These are phyloP conservation scores for Amphimallon solstitiale DNA, from an alignment of 2,888 invertebrate genomes.

Conservation along the genomic window DNA sequence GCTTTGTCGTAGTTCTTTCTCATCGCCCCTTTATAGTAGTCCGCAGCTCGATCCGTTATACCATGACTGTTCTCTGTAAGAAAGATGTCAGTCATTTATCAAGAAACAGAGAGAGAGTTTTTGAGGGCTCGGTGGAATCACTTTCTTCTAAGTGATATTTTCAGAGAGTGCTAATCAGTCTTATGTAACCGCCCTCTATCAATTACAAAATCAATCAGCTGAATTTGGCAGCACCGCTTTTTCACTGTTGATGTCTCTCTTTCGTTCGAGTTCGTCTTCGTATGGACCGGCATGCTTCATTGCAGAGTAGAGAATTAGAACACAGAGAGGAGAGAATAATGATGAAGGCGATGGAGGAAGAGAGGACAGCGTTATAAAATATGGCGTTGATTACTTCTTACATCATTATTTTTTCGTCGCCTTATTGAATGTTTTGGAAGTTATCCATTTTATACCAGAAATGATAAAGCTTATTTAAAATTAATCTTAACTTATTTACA, in stretches of 20 bases:
- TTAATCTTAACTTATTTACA: background rate
- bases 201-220: conserved; percentile 60
- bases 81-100: conserved; percentile 62
- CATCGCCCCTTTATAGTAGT: conserved; percentile 5
- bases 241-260: conserved; percentile 51
- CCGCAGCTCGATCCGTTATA: conserved; percentile 38
- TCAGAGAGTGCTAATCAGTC: conserved; percentile 60
- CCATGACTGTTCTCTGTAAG: conserved; percentile 53
- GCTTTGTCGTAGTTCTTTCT: conserved; percentile 44
- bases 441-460: conserved; percentile 1
- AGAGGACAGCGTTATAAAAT: conserved; percentile 36
- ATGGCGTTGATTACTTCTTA: conserved; percentile 45
- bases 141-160: conserved; percentile 60
- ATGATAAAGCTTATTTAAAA: background rate
- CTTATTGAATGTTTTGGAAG: conserved; percentile 33
- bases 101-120: conserved; percentile 47
- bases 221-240: conserved; percentile 51
- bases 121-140: conserved; percentile 49
- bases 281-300: background rate
- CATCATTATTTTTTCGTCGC: conserved; percentile 41
- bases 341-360: conserved; percentile 1
- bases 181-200: conserved; percentile 60
- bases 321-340: background rate
- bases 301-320: background rate
- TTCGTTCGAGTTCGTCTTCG: conserved; percentile 11